phyloP scores from a whole-genome alignment of 2,113 vertebrate genomes.

The Pristiophorus japonicus region DNA sequence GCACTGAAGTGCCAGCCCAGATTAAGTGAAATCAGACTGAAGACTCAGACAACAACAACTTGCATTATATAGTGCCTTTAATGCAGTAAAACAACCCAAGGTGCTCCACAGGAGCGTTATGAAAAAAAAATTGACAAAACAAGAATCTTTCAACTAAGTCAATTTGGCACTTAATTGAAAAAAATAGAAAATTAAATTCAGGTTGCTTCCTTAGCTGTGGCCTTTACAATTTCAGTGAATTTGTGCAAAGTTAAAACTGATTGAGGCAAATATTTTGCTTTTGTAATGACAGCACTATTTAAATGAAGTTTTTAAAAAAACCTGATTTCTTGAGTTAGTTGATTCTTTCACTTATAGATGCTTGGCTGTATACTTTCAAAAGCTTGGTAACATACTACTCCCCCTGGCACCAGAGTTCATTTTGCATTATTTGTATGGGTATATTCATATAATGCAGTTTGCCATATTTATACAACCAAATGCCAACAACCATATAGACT shows the following conservation, averaged over 20 bases:
- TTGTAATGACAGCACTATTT: background rate
- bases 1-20: background rate
- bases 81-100: background rate
- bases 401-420: background rate
- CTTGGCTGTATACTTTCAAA: background rate
- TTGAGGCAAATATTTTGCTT: background rate
- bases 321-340: background rate
- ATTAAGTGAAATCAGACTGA: background rate
- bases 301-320: background rate
- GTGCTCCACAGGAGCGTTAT: background rate
- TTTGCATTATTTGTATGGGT: background rate
- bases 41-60: background rate
- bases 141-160: background rate
- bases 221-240: background rate
- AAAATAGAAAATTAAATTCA: background rate
- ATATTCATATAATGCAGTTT: background rate
- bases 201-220: background rate
- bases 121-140: background rate
- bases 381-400: background rate
- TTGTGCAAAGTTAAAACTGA: background rate
- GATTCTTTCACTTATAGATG: background rate
- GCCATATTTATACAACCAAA: background rate
- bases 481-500: background rate
- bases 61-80: background rate
- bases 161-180: background rate